Conservation (phyloP, 2,888 invertebrate species). For the Desoria tigrina region DNA sequence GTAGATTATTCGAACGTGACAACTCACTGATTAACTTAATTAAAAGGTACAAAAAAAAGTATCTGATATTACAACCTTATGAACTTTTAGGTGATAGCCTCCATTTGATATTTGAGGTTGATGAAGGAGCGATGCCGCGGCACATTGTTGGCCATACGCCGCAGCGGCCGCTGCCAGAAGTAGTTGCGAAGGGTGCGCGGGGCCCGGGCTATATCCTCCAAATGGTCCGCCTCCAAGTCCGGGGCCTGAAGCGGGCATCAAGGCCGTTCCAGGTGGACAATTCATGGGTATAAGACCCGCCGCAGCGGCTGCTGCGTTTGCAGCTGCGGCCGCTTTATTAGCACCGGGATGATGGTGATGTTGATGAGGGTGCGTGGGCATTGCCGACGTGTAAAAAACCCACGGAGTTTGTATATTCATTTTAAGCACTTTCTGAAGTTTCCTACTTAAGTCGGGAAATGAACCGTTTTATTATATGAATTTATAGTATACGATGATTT, state of each 20-base stretch:
- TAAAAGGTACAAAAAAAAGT: no score
- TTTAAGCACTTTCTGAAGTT: no score
- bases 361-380: conserved; percentile 34
- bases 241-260: conserved; percentile 12
- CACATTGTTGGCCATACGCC: conserved; percentile 50
- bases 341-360: conserved; percentile 19
- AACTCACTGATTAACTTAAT: no score
- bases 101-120: conserved; percentile 47
- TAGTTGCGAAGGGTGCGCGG: conserved; percentile 49
- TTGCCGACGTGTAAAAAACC: conserved; percentile 50
- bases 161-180: conserved; percentile 50
- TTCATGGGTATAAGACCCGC: conserved; percentile 48
- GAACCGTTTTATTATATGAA: no score
- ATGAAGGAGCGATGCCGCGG: conserved; percentile 40
- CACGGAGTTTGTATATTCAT: conserved; percentile 52
- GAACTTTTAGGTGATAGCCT: conserved; percentile 49
- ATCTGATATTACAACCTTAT: not conserved
- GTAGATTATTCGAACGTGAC: no score
- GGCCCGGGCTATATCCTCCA: conserved; percentile 33
- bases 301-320: conserved; percentile 38
- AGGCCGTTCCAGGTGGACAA: conserved; percentile 42
- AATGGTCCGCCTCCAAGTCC: conserved; percentile 20
- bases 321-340: conserved; percentile 29
- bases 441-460: no score
- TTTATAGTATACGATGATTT: no score